Evolutionary conservation across 2,888 invertebrate species (phyloP), one percentile per base, ranked within the genome.

Genomic region (Chaetoderma sp.): DNA sequence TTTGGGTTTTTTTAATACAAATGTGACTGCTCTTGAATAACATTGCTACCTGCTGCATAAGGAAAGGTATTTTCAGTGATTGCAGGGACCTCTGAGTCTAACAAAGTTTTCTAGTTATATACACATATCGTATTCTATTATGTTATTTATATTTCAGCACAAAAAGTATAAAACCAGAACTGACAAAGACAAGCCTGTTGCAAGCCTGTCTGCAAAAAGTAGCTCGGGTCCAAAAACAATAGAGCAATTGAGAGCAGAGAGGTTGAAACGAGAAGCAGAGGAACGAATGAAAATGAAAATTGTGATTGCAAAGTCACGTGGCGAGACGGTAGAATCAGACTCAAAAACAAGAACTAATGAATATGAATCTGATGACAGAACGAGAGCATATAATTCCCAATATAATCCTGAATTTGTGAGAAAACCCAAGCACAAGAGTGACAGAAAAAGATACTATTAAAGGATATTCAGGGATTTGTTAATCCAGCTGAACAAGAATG

Each of bases 361-460:
- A 4, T 69, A 68, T 25, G 68, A 68, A 21, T 63, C 76, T 23
- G 59, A 67, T 18, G 86, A 86, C 16, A 86, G 92, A 28, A 89
- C 90, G 73, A 93, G 93, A 79, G 94, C 93, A 87, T 98, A 98
- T 83, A 96, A 96, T 88, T 96, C 96, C 2, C 97, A 98, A 86
- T 98, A 96, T 86, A 98, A 97, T 89, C 98, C 98, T 32, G 87
- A 88, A 50, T 77, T 89, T 61, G 88, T 87, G 5, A 74, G 76
- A 28, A 64, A 65, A 42, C 52, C 32, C 6, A 67, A 49, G 16
- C 39, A 23, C 1, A 66, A 45, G 47, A 27, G 63, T 57, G 4
- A 57, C 16, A 25, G 10, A 18, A n/a, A 47, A n/a, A 28, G 0
- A 10, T 52, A 54, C 28, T 2, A 28, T 16, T 10, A 3, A 1